These are phyloP conservation scores for Biston betularia DNA, from an alignment of 2,888 invertebrate genomes.

Conservation along the genomic window DNA sequence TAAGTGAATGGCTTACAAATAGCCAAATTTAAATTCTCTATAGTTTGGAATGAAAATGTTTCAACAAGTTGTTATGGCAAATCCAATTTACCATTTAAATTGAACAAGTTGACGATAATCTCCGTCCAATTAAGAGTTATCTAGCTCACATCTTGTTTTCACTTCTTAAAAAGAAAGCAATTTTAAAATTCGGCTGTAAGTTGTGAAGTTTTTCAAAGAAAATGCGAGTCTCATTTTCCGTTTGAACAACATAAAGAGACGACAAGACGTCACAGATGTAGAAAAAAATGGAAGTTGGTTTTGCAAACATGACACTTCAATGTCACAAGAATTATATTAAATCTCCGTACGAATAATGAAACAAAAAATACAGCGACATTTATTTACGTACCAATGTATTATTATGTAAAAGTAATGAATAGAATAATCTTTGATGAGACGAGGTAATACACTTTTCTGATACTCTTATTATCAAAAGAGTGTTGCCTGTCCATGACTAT, in stretches of 20 bases:
- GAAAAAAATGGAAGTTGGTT: slow-evolving; percentile 19
- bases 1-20: too few species aligned
- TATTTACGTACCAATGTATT: too few species aligned
- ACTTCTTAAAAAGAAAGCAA: slow-evolving; percentile 25
- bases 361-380: too few species aligned
- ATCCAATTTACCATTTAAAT: slow-evolving; percentile 5
- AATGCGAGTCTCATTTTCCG: slow-evolving; percentile 52
- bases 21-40: too few species aligned
- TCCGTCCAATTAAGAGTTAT: slow-evolving; percentile 27
- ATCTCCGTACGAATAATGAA: too few species aligned
- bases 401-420: too few species aligned
- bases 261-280: slow-evolving; percentile 30
- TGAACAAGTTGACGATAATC: slow-evolving; percentile 22
- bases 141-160: slow-evolving; percentile 16
- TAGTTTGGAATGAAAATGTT: not conserved
- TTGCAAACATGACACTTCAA: not conserved
- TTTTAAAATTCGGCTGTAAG: slow-evolving; percentile 33
- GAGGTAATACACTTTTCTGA: too few species aligned
- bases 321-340: not conserved
- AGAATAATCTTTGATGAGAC: too few species aligned
- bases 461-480: too few species aligned
- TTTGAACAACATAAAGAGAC: slow-evolving; percentile 48
- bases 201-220: slow-evolving; percentile 50
- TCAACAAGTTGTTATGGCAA: not conserved
- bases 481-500: too few species aligned